Conservation (phyloP, 2,888 invertebrate genomes). For the Formica aserva region DNA sequence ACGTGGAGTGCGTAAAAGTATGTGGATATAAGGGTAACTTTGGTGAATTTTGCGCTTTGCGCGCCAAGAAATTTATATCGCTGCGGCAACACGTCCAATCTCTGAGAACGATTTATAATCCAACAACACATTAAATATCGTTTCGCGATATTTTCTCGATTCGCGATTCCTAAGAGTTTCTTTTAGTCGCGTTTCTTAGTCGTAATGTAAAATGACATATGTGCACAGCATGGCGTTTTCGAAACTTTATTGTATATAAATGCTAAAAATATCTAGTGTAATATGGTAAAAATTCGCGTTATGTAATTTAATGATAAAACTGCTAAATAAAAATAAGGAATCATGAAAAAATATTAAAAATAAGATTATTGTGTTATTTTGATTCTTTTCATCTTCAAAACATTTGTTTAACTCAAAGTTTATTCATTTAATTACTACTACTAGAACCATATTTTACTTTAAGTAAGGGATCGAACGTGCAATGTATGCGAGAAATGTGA, state of each 20-base stretch:
- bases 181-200: background rate
- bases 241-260: background rate
- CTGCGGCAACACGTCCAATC: slow-evolving; percentile 28
- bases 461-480: slow-evolving; percentile 58
- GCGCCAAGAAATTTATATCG: slow-evolving; percentile 37
- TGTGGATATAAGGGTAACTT: slow-evolving; percentile 24
- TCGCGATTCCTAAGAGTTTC: background rate
- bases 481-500: slow-evolving; percentile 47
- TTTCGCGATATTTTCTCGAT: background rate
- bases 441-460: slow-evolving; percentile 32
- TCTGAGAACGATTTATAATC: slow-evolving; percentile 39
- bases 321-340: background rate
- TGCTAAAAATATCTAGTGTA: background rate
- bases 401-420: slow-evolving; percentile 42
- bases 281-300: background rate
- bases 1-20: slow-evolving; percentile 43
- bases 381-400: background rate
- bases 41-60: background rate
- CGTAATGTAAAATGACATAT: background rate
- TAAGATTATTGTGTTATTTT: background rate
- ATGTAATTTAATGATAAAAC: background rate
- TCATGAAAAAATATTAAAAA: background rate
- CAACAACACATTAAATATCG: slow-evolving; percentile 32
- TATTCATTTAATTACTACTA: slow-evolving; percentile 56
- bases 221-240: too few relatives aligned